phyloP scores from a whole-genome alignment of 2,113 vertebrate genomes.

The Phrynosoma platyrhinos region DNA sequence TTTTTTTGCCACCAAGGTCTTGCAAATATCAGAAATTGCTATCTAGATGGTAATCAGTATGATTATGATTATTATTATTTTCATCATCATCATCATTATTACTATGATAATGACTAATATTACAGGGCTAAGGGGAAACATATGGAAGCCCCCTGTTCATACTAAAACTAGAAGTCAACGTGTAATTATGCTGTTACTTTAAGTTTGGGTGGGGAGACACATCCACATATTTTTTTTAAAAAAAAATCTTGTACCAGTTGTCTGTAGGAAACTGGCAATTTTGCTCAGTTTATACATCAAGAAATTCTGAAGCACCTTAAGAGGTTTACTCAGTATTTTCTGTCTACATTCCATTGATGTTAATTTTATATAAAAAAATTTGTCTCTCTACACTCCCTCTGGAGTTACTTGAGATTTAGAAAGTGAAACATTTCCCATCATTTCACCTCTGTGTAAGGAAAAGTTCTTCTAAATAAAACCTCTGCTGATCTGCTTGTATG shows the following conservation, averaged over 20 bases:
- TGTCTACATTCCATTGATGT: neutral
- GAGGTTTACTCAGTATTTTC: neutral
- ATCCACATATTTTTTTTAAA: too few species aligned
- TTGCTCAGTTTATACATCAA: neutral
- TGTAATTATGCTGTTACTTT: neutral
- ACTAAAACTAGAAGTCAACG: neutral
- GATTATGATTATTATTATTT: neutral
- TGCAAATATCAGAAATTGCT: neutral
- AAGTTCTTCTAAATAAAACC: neutral
- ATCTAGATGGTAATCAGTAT: neutral
- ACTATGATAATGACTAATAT: neutral
- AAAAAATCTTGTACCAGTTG: neutral
- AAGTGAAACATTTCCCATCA: neutral
- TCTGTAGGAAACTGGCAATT: neutral
- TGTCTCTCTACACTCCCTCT: too few species aligned
- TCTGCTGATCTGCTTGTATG: neutral
- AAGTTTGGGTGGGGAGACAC: neutral
- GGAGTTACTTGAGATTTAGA: neutral
- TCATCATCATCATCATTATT: neutral
- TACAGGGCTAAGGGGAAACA: neutral
- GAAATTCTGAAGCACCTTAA: too few species aligned
- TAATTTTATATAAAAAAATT: too few species aligned
- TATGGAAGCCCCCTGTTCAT: neutral
- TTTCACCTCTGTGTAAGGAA: neutral
- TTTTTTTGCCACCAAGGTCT: neutral